phyloP scores from a whole-genome alignment of 2,797 vertebrate genomes.

The Anabas testudineus region DNA sequence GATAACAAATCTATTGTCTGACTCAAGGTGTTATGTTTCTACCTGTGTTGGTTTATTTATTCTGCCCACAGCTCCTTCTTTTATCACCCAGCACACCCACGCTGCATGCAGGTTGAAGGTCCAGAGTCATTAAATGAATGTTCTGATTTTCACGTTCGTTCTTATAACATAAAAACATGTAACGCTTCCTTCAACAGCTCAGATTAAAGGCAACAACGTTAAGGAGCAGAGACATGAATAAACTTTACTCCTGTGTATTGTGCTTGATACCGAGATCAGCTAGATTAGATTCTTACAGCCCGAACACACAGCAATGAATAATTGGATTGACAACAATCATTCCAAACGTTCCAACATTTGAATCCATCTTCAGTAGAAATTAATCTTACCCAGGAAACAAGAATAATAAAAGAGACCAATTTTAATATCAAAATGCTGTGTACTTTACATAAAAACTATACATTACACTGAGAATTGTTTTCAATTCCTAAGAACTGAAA shows the following conservation, averaged over 20 bases:
- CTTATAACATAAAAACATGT: background rate
- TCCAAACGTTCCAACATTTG: background rate
- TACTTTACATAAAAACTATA: constrained; percentile 64
- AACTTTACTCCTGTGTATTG: too few relatives aligned
- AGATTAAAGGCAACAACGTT: background rate
- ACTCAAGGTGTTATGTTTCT: too few relatives aligned
- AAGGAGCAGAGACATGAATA: too few relatives aligned
- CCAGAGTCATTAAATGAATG: background rate
- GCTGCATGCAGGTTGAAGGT: constrained; percentile 13
- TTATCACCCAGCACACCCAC: background rate
- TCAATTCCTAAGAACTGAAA: background rate
- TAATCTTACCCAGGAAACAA: background rate
- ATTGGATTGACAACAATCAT: too few relatives aligned
- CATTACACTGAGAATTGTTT: constrained; percentile 45
- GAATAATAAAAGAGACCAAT: constrained; percentile 10
- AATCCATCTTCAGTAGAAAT: too few relatives aligned
- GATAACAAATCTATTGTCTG: too few relatives aligned
- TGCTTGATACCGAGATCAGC: too few relatives aligned
- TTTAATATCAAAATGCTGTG: constrained; percentile 62
- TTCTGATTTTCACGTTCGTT: background rate
- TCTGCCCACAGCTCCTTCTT: too few relatives aligned
- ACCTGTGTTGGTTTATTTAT: too few relatives aligned
- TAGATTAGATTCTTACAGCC: too few relatives aligned
- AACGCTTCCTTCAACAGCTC: background rate
- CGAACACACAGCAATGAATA: too few relatives aligned